Evolutionary conservation across 2,113 vertebrate species (phyloP).

Genomic region (Ophthalmolycus amberensis): DNA sequence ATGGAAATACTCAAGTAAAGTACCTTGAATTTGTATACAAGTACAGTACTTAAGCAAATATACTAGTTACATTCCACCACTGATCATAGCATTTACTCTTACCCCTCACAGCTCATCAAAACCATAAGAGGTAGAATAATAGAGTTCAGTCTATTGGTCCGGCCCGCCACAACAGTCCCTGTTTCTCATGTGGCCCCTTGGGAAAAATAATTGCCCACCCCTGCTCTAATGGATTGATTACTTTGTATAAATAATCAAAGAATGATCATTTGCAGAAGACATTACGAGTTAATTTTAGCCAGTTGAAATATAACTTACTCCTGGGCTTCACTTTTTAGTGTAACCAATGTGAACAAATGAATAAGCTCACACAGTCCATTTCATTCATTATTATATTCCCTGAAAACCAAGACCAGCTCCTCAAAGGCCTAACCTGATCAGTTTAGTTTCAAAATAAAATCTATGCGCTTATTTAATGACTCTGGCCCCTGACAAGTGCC

Average conservation of each 20-base stretch:
- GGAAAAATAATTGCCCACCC: no score
- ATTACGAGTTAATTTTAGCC: background rate
- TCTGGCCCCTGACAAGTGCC: background rate
- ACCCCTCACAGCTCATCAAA: no score
- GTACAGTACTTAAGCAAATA: no score
- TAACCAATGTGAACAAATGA: background rate
- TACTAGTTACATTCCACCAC: no score
- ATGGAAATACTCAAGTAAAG: no score
- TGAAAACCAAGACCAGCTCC: background rate
- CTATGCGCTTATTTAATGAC: background rate
- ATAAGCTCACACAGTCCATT: background rate
- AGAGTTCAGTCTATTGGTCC: no score
- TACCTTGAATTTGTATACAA: no score
- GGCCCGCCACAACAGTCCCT: no score
- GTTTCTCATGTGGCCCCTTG: no score
- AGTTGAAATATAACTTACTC: background rate
- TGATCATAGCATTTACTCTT: no score
- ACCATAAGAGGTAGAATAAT: no score
- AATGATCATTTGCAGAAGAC: background rate
- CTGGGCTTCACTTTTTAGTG: background rate
- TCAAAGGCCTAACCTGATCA: background rate
- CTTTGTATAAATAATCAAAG: background rate
- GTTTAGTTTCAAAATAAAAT: slow-evolving; percentile 2
- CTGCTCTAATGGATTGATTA: background rate
- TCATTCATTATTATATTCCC: background rate